Conservation (phyloP, 2,113 vertebrate genomes). For the Coryphaenoides rupestris region DNA sequence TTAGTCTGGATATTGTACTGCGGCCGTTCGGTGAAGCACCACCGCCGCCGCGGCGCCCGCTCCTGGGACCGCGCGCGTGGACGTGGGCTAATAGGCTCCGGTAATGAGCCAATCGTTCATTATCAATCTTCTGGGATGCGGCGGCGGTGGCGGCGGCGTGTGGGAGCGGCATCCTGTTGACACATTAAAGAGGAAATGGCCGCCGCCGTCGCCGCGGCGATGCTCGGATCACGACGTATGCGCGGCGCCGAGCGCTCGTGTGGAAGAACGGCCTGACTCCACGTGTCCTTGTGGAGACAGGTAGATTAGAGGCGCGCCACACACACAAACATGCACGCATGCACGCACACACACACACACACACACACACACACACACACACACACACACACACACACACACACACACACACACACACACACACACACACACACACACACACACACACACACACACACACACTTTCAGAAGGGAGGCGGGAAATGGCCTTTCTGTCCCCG, state of each 20-base stretch:
- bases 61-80: constrained; percentile 72
- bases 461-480: constrained; percentile 47
- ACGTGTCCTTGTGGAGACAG: constrained; percentile 52
- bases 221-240: constrained; percentile 24
- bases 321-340: constrained; percentile 29
- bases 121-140: constrained; percentile 75
- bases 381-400: constrained; percentile 7
- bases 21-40: constrained; percentile 74
- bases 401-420: constrained; percentile 16
- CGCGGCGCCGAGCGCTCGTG: constrained; percentile 47
- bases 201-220: constrained; percentile 29
- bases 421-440: constrained; percentile 39
- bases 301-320: constrained; percentile 49
- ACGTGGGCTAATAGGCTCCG: constrained; percentile 79
- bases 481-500: constrained; percentile 69
- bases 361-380: constrained; percentile 15
- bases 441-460: constrained; percentile 12
- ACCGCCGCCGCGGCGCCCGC: constrained; percentile 64
- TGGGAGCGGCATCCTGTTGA: constrained; percentile 67
- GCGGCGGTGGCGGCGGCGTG: too few species aligned
- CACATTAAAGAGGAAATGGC: constrained; percentile 65
- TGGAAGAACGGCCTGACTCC: constrained; percentile 49
- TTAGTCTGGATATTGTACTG: constrained; percentile 77
- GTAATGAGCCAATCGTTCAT: constrained; percentile 81
- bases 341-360: constrained; percentile 39